Evolutionary conservation across 1,140 invertebrate genomes (phyloP).

Genomic region (Aphelenchoides fujianensis): DNA sequence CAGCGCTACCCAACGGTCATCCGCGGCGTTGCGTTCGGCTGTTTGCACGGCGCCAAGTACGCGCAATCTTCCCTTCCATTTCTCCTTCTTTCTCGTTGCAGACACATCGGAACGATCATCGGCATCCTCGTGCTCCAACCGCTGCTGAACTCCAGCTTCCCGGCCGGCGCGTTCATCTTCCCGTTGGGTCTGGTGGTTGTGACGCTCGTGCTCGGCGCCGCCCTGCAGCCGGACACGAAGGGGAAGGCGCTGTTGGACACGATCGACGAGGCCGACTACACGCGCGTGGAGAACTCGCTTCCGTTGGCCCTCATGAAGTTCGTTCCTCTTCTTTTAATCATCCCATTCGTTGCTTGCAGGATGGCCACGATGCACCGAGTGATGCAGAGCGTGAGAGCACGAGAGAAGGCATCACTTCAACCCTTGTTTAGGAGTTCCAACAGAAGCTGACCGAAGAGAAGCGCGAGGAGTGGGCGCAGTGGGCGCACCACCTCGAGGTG

Average conservation of each 20-base stretch:
- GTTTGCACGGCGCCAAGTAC: conserved; percentile 49
- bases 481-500: conserved; percentile 19
- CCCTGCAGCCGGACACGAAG: conserved; percentile 60
- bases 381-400: too few species aligned
- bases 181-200: conserved; percentile 51
- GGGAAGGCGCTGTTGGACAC: conserved; percentile 58
- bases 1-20: conserved; percentile 57
- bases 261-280: conserved; percentile 55
- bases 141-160: conserved; percentile 38
- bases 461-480: conserved; percentile 25
- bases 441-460: conserved; percentile 30
- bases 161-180: conserved; percentile 49
- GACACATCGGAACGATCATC: conserved; percentile 52
- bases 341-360: conserved; percentile 21
- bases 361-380: conserved; percentile 34
- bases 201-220: conserved; percentile 49
- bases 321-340: background rate
- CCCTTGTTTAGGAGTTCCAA: conserved; percentile 25
- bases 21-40: conserved; percentile 56
- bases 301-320: conserved; percentile 48
- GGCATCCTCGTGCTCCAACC: conserved; percentile 50
- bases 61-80: conserved; percentile 9
- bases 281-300: conserved; percentile 47
- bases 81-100: conserved; percentile 30
- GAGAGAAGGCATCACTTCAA: background rate